Percentiles rank a stretch among this genome's conserved stretches.
phyloP scores from a whole-genome alignment of 2,888 invertebrate genomes.

The Stenodema calcarata region DNA sequence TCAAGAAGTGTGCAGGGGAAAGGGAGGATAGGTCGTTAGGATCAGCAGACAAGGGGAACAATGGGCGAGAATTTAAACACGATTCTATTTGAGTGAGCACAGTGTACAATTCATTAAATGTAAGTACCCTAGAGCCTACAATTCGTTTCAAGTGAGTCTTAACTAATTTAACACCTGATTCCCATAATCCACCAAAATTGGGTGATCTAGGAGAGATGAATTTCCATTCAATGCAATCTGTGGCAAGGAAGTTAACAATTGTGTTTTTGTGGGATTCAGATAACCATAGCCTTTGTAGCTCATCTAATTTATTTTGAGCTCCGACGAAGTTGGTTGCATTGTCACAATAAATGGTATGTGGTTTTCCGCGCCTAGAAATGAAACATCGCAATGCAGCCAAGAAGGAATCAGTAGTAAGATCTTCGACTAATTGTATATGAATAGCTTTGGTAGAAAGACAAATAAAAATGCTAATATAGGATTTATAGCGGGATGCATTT shows the following conservation, averaged over 20 bases:
- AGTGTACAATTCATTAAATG: conserved; percentile 42
- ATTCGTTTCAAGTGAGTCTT: conserved; percentile 28
- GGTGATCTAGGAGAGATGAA: conserved; percentile 43
- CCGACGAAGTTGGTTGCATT: conserved; percentile 19
- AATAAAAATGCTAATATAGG: conserved; percentile 56
- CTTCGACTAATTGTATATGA: conserved; percentile 57
- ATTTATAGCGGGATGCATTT: conserved; percentile 47
- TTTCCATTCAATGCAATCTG: conserved; percentile 10
- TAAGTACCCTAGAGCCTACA: too few species aligned
- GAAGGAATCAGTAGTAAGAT: conserved; percentile 56
- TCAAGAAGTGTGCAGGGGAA: conserved; percentile 32
- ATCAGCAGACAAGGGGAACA: conserved; percentile 25
- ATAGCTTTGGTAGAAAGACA: conserved; percentile 58
- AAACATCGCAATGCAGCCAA: conserved; percentile 56
- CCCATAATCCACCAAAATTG: conserved; percentile 45
- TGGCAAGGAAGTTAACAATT: background rate
- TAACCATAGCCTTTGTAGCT: background rate
- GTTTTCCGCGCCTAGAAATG: conserved; percentile 56
- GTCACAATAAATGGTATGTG: conserved; percentile 15
- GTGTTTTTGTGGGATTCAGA: background rate
- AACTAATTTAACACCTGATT: conserved; percentile 32
- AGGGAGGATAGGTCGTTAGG: conserved; percentile 29
- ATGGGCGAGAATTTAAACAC: conserved; percentile 44
- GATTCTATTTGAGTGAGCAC: conserved; percentile 29
- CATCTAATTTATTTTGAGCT: background rate